Percentiles rank a stretch among this genome's conserved stretches.
These are phyloP conservation scores for Apamea monoglypha DNA, from an alignment of 2,888 invertebrate species.

Conservation along the genomic window DNA sequence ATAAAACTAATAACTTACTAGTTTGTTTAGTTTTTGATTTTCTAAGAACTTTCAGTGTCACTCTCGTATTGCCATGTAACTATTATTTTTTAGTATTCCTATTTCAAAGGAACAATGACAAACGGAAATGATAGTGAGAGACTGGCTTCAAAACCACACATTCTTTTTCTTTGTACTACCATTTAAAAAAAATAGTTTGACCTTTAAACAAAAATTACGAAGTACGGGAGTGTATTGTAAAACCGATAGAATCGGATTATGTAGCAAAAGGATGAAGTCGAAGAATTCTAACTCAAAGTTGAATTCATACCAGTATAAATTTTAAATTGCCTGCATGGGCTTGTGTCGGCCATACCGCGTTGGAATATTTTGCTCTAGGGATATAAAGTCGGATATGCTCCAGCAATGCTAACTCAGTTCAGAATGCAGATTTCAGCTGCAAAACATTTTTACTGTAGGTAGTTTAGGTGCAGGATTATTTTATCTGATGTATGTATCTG, in stretches of 20 bases:
- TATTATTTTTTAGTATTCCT: not conserved
- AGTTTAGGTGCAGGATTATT: not conserved
- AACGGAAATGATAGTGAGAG: not conserved
- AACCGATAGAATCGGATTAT: not conserved
- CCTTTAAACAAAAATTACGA: not conserved
- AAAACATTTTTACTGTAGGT: not conserved
- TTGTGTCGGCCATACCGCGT: not conserved
- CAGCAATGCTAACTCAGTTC: not conserved
- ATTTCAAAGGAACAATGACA: not conserved
- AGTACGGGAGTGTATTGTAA: not conserved
- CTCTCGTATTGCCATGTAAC: no score
- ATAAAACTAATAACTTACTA: no score
- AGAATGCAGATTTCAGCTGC: not conserved
- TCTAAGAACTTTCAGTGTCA: no score
- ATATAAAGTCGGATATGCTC: not conserved
- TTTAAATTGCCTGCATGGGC: not conserved
- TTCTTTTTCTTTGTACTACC: not conserved
- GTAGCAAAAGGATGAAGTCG: not conserved
- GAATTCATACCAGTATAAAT: not conserved
- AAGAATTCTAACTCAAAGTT: not conserved
- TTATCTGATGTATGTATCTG: no score
- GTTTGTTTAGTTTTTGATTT: no score
- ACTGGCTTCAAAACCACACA: not conserved
- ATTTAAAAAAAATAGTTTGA: not conserved
- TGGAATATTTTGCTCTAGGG: not conserved